A percentile compares a stretch with the other conserved stretches of the same genome.
These are phyloP conservation scores for Hylaeus anthracinus DNA, from an alignment of 1,140 invertebrate species.

Conservation along the genomic window DNA sequence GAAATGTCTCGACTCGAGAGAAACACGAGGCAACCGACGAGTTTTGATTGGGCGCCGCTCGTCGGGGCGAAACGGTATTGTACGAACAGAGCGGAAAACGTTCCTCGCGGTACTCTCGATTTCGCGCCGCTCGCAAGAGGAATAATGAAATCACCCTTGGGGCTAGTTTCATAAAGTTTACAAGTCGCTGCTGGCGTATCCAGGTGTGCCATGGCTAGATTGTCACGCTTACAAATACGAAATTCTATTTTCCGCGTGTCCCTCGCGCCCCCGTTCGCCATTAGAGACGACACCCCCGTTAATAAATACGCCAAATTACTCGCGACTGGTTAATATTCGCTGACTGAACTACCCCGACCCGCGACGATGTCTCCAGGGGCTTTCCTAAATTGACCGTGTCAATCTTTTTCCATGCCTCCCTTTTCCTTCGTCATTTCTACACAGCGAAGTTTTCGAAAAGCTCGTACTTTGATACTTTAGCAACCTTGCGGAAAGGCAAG, in stretches of 20 bases:
- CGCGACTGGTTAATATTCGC: conserved; percentile 26
- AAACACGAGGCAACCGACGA: conserved; percentile 27
- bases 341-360: neutral
- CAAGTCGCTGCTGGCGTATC: conserved; percentile 21
- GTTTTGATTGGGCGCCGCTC: conserved; percentile 44
- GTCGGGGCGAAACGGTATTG: conserved; percentile 7
- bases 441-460: neutral
- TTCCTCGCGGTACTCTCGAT: conserved; percentile 30
- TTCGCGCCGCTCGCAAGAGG: conserved; percentile 22
- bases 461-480: neutral
- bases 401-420: neutral
- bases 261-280: neutral
- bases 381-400: conserved; percentile 17
- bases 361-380: neutral
- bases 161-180: conserved; percentile 50
- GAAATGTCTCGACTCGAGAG: conserved; percentile 36
- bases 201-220: neutral
- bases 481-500: neutral
- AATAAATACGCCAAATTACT: conserved; percentile 44
- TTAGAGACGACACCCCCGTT: conserved; percentile 17
- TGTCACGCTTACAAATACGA: conserved; percentile 28
- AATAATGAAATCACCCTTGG: conserved; percentile 55
- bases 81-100: conserved; percentile 23
- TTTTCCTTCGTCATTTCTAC: no score
- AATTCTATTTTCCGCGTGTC: conserved; percentile 41